Base-by-base conservation (phyloP, 2,888 invertebrate genomes). In the Tribolium freemani region DNA sequence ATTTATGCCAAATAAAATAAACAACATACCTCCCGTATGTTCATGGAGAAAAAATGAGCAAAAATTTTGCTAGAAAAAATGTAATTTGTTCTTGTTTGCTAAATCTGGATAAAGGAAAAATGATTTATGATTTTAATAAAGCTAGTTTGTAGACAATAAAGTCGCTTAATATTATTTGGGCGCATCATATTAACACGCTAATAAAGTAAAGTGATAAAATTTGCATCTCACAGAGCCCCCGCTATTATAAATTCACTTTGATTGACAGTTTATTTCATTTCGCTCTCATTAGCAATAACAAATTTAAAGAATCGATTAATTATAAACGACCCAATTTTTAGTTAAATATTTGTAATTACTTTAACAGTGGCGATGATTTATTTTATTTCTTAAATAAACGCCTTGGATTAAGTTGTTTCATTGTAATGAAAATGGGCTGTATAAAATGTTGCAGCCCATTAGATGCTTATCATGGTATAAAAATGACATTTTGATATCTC, bases 231-330 rank as follows among this genome's bases (percentile, higher is more conserved):
- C 51, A 53, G 38, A 50, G 50, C 63, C 9, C 21, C 31, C 8
- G 11, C 45, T 48, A 30, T 46, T 21, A 60, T 60, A 58, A 38
- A 61, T 30, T 8, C 26, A 38, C 51, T 31, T 20, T 63, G 63
- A 63, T 63, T 16, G 63, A 38, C 63, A 51, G 63, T 38, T 63
- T 51, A 51, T 51, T 63, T 63, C 13, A 63, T 38, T n/a, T 63
- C 9, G 11, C n/a, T 6, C 8, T 48, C 13, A 48, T 30, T 61
- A 48, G 30, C 46, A 20, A 4, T 58, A 11, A 45, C 16, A 31
- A 57, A 44, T 44, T 20, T 38, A 30, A 30, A 56, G 30, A 38
- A 13, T 38, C 8, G 8, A 38, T 38, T 38, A 8, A 38, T 8
- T 38, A 38, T 8, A 38, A 38, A 8, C 3, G 38, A 38, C n/a